These are phyloP conservation scores for Drosophila atroscutellata DNA, from an alignment of 2,888 invertebrate species.

Conservation along the genomic window DNA sequence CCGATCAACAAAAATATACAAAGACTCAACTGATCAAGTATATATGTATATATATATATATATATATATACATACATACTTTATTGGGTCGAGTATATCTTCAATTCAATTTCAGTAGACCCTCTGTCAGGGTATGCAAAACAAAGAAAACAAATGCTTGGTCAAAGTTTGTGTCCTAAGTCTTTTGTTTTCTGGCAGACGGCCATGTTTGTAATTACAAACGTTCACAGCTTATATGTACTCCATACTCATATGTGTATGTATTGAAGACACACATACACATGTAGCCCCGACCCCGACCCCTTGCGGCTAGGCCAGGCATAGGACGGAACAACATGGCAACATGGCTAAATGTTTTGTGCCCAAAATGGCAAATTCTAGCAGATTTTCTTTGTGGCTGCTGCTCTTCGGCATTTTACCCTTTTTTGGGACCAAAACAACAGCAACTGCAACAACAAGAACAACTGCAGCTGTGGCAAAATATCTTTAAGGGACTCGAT, in stretches of 20 bases:
- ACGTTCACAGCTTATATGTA: slow-evolving; percentile 45
- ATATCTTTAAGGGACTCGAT: slow-evolving; percentile 16
- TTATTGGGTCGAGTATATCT: background rate
- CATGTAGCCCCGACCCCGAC: slow-evolving; percentile 26
- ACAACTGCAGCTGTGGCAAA: slow-evolving; percentile 23
- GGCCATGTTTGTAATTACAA: slow-evolving; percentile 69
- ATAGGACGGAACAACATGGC: slow-evolving; percentile 44
- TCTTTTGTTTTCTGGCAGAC: slow-evolving; percentile 51
- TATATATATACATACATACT: background rate
- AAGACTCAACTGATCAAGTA: background rate
- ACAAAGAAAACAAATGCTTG: slow-evolving; percentile 6
- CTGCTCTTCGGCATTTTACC: slow-evolving; percentile 61
- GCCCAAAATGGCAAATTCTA: slow-evolving; percentile 75
- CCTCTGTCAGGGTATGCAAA: background rate
- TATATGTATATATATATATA: background rate
- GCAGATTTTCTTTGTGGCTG: slow-evolving; percentile 64
- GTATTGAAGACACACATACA: background rate
- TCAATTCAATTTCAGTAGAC: background rate
- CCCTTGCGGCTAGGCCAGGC: slow-evolving; percentile 14
- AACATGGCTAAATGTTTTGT: slow-evolving; percentile 67
- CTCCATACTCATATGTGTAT: background rate
- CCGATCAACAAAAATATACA: background rate
- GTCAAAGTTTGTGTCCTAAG: slow-evolving; percentile 55
- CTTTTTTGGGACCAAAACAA: slow-evolving; percentile 50
- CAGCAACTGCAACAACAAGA: slow-evolving; percentile 4